Evolutionary conservation across 1,140 invertebrate species (phyloP).

Genomic region (Drosophila simulans): DNA sequence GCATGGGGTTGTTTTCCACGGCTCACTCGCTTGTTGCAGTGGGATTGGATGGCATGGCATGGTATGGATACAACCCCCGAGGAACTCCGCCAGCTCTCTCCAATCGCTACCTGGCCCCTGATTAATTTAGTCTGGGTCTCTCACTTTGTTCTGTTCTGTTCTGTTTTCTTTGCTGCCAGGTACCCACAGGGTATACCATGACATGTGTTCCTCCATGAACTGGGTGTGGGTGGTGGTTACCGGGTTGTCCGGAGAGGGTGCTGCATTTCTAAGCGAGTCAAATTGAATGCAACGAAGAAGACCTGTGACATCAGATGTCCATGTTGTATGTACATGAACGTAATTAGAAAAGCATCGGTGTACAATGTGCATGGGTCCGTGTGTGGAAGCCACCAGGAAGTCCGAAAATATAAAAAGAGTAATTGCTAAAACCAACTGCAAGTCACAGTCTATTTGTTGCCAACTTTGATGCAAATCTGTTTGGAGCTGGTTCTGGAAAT

Average conservation of each 20-base stretch:
- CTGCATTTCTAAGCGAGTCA: conserved; percentile 43
- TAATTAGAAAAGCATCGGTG: conserved; percentile 38
- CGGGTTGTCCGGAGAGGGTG: neutral
- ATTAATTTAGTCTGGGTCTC: conserved; percentile 49
- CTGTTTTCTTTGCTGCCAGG: conserved; percentile 38
- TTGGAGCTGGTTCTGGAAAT: neutral
- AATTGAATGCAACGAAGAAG: conserved; percentile 42
- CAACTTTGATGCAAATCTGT: neutral
- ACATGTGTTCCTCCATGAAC: conserved; percentile 26
- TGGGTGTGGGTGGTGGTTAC: conserved; percentile 8
- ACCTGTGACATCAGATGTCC: conserved; percentile 31
- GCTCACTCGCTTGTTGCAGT: conserved; percentile 2
- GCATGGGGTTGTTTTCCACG: conserved; percentile 22
- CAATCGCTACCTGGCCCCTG: conserved; percentile 39
- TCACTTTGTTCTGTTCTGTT: conserved; percentile 46
- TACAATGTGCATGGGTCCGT: conserved; percentile 14
- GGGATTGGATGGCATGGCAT: conserved; percentile 13
- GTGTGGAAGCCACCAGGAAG: conserved; percentile 19
- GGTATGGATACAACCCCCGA: conserved; percentile 27
- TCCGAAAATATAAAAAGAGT: conserved; percentile 16
- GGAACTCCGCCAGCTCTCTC: conserved; percentile 26
- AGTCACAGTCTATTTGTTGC: conserved; percentile 12
- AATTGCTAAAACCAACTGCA: conserved; percentile 16
- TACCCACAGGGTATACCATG: conserved; percentile 32
- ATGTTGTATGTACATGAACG: conserved; percentile 10